These are phyloP conservation scores for Aptenodytes patagonicus DNA, from an alignment of 2,113 vertebrate species.

Conservation along the genomic window DNA sequence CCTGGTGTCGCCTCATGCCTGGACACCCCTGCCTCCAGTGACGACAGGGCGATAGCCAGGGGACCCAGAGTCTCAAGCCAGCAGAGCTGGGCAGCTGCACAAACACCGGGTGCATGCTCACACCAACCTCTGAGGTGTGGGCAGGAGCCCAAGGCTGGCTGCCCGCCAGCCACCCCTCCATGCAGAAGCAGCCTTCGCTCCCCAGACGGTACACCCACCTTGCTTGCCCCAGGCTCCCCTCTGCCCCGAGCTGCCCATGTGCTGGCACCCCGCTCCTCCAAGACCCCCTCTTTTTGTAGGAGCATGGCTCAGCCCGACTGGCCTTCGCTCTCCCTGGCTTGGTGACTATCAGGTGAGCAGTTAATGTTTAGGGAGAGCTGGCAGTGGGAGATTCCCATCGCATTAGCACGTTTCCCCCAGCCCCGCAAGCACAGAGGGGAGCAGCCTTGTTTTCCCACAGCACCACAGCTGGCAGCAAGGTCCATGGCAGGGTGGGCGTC, in stretches of 20 bases:
- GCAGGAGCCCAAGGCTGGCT: background rate
- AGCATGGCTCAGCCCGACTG: background rate
- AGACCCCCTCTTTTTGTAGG: background rate
- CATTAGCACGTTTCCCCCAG: background rate
- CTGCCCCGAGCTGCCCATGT: background rate
- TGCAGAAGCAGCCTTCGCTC: background rate
- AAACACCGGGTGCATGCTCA: background rate
- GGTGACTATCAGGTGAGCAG: background rate
- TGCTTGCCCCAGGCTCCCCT: background rate
- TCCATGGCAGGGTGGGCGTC: background rate
- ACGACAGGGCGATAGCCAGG: background rate
- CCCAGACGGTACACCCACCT: background rate
- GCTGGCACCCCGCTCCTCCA: background rate
- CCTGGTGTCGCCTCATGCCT: background rate
- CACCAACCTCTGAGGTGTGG: background rate
- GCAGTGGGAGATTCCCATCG: background rate
- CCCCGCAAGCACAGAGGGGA: background rate
- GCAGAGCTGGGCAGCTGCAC: background rate
- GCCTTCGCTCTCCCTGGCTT: background rate
- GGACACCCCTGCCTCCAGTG: background rate
- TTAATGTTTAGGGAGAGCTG: slow-evolving; percentile 44
- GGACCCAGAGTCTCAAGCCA: background rate
- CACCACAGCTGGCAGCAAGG: background rate
- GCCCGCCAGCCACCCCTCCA: background rate
- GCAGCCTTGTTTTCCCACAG: background rate